These are phyloP conservation scores for Zygaena filipendulae DNA, from an alignment of 2,888 invertebrate genomes.

Conservation along the genomic window DNA sequence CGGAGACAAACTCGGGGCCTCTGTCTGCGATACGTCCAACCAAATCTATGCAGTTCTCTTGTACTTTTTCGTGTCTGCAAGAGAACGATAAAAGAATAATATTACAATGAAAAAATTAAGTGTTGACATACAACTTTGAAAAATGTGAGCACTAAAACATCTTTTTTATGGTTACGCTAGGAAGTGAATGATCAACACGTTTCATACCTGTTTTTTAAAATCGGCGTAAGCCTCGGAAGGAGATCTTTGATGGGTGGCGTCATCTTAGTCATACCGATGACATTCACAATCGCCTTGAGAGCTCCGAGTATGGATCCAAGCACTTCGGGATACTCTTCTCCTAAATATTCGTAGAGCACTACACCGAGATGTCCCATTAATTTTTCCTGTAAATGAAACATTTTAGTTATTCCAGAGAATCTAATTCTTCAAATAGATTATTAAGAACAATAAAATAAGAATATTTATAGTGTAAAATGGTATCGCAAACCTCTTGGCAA, in stretches of 20 bases:
- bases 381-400: constrained; percentile 77
- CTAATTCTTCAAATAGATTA: constrained; percentile 1
- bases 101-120: too few species aligned
- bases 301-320: constrained; percentile 98
- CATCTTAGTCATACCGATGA: constrained; percentile 99
- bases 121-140: too few species aligned
- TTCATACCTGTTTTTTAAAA: constrained; percentile 94
- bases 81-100: constrained; percentile 8
- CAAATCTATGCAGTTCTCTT: constrained; percentile 99
- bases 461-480: not conserved
- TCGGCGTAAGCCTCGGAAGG: constrained; percentile 95
- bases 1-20: constrained; percentile 98
- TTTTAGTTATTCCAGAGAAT: not conserved
- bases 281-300: constrained; percentile 98
- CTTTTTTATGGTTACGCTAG: too few species aligned
- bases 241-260: constrained; percentile 99
- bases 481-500: constrained; percentile 93
- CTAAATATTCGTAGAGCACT: constrained; percentile 98
- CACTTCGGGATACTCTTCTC: constrained; percentile 99
- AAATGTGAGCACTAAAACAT: too few species aligned
- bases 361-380: constrained; percentile 99
- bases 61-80: constrained; percentile 91
- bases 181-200: too few species aligned
- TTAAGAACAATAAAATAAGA: not conserved
- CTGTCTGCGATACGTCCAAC: constrained; percentile 99